Percentiles rank a stretch among this genome's conserved stretches.
Conservation (phyloP, 2,888 invertebrate genomes). For the Melinopterus prodromus region DNA sequence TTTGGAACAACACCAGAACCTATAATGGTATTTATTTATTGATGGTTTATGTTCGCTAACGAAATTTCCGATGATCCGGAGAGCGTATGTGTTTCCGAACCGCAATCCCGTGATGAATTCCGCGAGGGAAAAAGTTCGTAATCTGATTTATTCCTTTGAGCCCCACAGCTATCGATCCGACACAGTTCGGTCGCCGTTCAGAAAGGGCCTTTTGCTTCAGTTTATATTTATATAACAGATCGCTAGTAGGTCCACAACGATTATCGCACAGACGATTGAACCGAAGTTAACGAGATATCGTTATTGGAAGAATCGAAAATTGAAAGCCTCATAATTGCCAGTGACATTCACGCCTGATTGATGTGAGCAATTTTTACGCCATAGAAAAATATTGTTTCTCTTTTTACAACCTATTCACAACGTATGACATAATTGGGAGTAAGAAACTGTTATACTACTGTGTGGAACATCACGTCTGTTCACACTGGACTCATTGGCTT, state of each 20-base stretch:
- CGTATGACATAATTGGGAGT: too few relatives aligned
- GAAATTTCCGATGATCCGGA: background rate
- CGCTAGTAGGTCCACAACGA: background rate
- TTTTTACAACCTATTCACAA: background rate
- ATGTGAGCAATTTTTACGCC: background rate
- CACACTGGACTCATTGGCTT: too few relatives aligned
- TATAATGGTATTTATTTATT: background rate
- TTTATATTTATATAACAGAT: conserved; percentile 4
- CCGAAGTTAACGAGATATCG: background rate
- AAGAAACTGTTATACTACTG: too few relatives aligned
- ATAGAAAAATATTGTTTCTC: background rate
- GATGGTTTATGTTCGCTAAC: background rate
- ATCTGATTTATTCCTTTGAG: conserved; percentile 4
- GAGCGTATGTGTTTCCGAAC: background rate
- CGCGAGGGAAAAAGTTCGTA: background rate
- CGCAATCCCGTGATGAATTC: background rate
- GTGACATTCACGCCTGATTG: background rate
- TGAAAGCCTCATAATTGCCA: background rate
- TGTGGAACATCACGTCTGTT: too few relatives aligned
- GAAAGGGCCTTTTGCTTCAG: background rate
- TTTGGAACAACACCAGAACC: background rate
- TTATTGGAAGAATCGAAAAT: background rate
- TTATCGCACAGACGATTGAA: background rate
- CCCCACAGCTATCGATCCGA: background rate
- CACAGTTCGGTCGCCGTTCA: background rate